Percentiles rank a stretch among this genome's conserved stretches.
These are phyloP conservation scores for Melanotaenia boesemani DNA, from an alignment of 2,797 vertebrate genomes.

Conservation along the genomic window DNA sequence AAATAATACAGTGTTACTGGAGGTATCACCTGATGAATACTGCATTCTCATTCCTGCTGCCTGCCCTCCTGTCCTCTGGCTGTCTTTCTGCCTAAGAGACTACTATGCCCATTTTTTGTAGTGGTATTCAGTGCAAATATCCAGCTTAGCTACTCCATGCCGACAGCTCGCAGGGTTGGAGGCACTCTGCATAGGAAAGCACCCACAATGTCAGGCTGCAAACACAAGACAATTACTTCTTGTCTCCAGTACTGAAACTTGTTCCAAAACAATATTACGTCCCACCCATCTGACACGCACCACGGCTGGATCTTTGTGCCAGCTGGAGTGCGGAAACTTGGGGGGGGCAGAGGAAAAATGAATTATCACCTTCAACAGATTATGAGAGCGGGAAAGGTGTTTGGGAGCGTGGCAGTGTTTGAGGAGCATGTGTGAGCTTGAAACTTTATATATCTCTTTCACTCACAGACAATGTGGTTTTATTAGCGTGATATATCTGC, in stretches of 20 bases:
- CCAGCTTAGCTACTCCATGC: slow-evolving; percentile 58
- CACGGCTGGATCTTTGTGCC: slow-evolving; percentile 57
- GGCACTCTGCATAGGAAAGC: slow-evolving; percentile 59
- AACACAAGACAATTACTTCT: slow-evolving; percentile 63
- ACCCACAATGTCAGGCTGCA: slow-evolving; percentile 62
- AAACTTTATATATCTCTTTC: slow-evolving; percentile 40
- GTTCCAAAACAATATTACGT: slow-evolving; percentile 52
- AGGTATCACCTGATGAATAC: slow-evolving; percentile 79
- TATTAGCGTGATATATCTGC: slow-evolving; percentile 2
- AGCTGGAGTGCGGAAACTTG: slow-evolving; percentile 65
- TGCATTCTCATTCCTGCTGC: slow-evolving; percentile 58
- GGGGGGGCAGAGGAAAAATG: slow-evolving; percentile 56
- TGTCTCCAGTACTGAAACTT: slow-evolving; percentile 57
- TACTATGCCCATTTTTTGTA: slow-evolving; percentile 32
- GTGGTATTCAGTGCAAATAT: slow-evolving; percentile 53
- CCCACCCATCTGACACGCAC: slow-evolving; percentile 66
- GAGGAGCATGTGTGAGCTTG: slow-evolving; percentile 62
- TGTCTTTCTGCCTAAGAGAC: slow-evolving; percentile 41
- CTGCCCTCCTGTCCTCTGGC: slow-evolving; percentile 26
- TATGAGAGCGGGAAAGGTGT: slow-evolving; percentile 70
- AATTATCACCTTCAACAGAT: slow-evolving; percentile 75
- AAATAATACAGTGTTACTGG: slow-evolving; percentile 77
- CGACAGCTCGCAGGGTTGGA: slow-evolving; percentile 64
- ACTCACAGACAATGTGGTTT: slow-evolving; percentile 15
- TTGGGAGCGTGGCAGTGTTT: slow-evolving; percentile 49